Conservation (phyloP, 1,140 invertebrate genomes). For the Xylocopa sonorina region DNA sequence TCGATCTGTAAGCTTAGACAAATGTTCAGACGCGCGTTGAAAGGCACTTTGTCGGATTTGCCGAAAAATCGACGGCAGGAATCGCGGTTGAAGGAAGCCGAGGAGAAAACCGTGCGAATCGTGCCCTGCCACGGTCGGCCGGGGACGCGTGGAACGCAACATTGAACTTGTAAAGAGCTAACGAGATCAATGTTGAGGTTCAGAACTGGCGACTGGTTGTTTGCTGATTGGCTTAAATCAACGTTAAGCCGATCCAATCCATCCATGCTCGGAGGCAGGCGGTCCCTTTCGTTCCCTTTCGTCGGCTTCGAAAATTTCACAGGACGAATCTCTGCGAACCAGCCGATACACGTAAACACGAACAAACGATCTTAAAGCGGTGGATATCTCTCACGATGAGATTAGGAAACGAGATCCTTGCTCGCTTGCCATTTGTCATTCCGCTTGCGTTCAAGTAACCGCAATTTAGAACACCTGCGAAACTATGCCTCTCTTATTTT, state of each 20-base stretch:
- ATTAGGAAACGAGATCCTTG: slow-evolving; percentile 57
- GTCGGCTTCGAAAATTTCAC: slow-evolving; percentile 48
- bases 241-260: slow-evolving; percentile 82
- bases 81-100: not conserved
- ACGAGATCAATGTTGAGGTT: slow-evolving; percentile 80
- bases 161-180: slow-evolving; percentile 80
- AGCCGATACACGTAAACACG: slow-evolving; percentile 47
- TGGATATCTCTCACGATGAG: slow-evolving; percentile 49
- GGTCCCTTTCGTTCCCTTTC: slow-evolving; percentile 75
- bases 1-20: too few species aligned
- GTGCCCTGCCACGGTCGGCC: slow-evolving; percentile 8
- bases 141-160: slow-evolving; percentile 72
- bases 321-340: slow-evolving; percentile 47
- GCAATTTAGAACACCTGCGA: not conserved
- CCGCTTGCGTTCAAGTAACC: not conserved
- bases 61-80: not conserved
- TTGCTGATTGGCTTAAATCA: slow-evolving; percentile 83
- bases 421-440: not conserved
- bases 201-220: slow-evolving; percentile 75
- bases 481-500: too few species aligned
- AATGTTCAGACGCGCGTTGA: too few species aligned
- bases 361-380: slow-evolving; percentile 39
- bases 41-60: too few species aligned
- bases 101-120: slow-evolving; percentile 40
- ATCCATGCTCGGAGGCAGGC: slow-evolving; percentile 74